Evolutionary conservation across 2,888 invertebrate genomes (phyloP).

Genomic region (Dicranocentrus wangi): DNA sequence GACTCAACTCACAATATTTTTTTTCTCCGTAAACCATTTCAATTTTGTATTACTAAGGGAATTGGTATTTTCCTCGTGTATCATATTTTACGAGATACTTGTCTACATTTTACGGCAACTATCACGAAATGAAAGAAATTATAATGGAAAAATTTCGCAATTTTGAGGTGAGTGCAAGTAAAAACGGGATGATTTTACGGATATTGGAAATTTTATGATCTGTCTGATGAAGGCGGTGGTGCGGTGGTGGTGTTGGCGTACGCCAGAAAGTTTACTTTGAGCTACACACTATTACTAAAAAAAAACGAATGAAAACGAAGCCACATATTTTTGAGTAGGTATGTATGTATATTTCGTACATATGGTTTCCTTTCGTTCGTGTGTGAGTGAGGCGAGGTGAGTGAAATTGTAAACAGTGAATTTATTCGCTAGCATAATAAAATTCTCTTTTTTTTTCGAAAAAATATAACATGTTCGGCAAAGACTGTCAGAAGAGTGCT

Average conservation of each 20-base stretch:
- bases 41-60: conserved; percentile 60
- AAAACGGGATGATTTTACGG: conserved; percentile 62
- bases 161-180: conserved; percentile 54
- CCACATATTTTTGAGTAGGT: not conserved
- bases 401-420: conserved; percentile 61
- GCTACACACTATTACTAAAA: not conserved
- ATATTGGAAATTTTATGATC: conserved; percentile 66
- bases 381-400: conserved; percentile 20
- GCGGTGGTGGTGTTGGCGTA: not conserved
- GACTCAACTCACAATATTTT: conserved; percentile 57
- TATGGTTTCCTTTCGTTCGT: not conserved
- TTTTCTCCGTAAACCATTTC: conserved; percentile 60
- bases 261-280: not conserved
- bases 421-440: conserved; percentile 61
- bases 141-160: conserved; percentile 64
- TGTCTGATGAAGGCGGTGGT: conserved; percentile 55
- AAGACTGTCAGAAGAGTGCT: too few species aligned
- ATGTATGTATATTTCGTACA: not conserved
- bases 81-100: conserved; percentile 66
- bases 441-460: conserved; percentile 21
- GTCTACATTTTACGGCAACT: conserved; percentile 53
- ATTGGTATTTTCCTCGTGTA: conserved; percentile 61
- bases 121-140: conserved; percentile 64
- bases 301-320: conserved; percentile 1
- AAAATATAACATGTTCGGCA: too few species aligned